Evolutionary conservation across 2,797 vertebrate species (phyloP).

Genomic region (Tenualosa ilisha): DNA sequence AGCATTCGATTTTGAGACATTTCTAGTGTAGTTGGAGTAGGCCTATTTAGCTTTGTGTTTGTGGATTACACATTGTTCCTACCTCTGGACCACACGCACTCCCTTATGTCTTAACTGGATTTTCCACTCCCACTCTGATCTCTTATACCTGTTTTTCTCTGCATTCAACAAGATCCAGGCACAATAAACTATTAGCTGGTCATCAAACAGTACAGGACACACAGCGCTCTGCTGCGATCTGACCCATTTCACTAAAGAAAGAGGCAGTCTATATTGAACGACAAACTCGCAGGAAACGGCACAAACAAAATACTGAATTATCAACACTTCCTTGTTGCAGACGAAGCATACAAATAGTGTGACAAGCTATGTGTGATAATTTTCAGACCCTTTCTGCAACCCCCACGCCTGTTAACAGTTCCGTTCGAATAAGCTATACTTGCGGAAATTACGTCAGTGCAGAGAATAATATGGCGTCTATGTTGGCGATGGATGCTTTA

Average conservation of each 20-base stretch:
- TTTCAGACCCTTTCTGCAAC: background rate
- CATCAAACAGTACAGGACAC: background rate
- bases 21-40: too few species aligned
- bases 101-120: too few species aligned
- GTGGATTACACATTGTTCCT: too few species aligned
- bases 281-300: background rate
- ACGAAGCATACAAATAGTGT: background rate
- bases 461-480: conserved; percentile 78
- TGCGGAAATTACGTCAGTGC: conserved; percentile 74
- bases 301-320: background rate
- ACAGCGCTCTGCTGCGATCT: background rate
- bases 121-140: too few species aligned
- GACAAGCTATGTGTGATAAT: background rate
- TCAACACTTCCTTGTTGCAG: background rate
- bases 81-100: too few species aligned
- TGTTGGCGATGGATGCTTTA: conserved; percentile 54
- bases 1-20: too few species aligned
- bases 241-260: background rate
- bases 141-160: too few species aligned
- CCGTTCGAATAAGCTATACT: conserved; percentile 60
- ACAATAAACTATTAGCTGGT: background rate
- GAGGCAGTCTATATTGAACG: background rate
- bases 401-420: conserved; percentile 60
- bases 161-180: too few species aligned
- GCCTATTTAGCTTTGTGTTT: too few species aligned